Conservation (phyloP, 2,797 vertebrate genomes). For the Semaprochilodus insignis region DNA sequence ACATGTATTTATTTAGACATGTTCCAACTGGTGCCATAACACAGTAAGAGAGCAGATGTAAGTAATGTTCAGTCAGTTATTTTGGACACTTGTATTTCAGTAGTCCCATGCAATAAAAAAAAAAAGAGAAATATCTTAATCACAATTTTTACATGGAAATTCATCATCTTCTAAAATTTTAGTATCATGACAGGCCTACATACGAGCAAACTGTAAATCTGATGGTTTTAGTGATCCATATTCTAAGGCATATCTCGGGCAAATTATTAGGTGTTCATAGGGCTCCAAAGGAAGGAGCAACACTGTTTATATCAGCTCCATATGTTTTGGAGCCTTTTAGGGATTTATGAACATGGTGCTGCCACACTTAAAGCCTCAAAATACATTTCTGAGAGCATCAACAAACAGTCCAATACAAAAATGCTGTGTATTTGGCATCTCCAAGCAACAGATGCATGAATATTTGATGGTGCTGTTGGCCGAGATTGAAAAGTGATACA, state of each 20-base stretch:
- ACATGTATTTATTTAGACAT: no score
- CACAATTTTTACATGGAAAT: background rate
- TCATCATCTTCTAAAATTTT: background rate
- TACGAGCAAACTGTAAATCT: background rate
- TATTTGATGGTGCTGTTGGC: constrained; percentile 68
- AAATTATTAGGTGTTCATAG: no score
- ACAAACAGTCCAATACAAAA: constrained; percentile 42
- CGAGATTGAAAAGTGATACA: constrained; percentile 65
- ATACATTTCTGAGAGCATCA: constrained; percentile 29
- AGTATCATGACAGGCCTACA: no score
- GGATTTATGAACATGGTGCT: constrained; percentile 12
- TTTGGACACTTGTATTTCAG: no score
- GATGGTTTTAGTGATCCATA: background rate
- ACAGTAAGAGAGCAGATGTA: no score
- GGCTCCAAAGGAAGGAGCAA: background rate
- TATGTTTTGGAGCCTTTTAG: constrained; percentile 1
- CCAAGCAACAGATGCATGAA: constrained; percentile 66
- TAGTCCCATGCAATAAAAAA: no score
- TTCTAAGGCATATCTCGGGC: background rate
- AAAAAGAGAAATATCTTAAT: no score
- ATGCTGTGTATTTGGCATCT: constrained; percentile 41
- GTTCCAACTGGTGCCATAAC: no score
- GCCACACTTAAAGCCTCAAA: constrained; percentile 11
- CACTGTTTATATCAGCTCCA: background rate
- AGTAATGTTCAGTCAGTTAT: no score